A percentile compares a stretch with the other conserved stretches of the same genome.
Conservation (phyloP, 2,888 invertebrate species). For the Achlya flavicornis region DNA sequence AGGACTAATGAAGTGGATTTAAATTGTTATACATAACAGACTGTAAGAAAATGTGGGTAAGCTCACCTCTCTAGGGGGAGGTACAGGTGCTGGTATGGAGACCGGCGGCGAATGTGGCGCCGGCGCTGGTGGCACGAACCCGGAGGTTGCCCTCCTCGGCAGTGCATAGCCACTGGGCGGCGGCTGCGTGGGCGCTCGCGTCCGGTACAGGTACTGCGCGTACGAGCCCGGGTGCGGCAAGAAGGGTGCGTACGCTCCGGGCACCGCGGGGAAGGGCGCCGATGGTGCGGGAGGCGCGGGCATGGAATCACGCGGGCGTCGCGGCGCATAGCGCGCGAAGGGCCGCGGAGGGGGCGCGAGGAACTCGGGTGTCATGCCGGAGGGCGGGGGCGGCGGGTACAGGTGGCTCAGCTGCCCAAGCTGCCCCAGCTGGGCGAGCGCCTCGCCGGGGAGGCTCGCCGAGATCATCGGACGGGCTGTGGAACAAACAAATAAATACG, state of each 20-base stretch:
- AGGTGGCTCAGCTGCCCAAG: slow-evolving; percentile 84
- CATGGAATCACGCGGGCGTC: slow-evolving; percentile 50
- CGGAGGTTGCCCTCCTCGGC: slow-evolving; percentile 70
- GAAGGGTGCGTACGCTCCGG: slow-evolving; percentile 69
- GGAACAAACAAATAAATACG: slow-evolving; percentile 36
- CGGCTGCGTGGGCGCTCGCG: slow-evolving; percentile 68
- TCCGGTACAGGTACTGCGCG: slow-evolving; percentile 73
- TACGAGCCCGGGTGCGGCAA: slow-evolving; percentile 74
- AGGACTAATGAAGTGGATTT: too few species aligned
- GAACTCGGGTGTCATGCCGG: slow-evolving; percentile 84
- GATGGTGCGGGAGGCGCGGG: slow-evolving; percentile 67
- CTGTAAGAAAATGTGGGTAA: background rate
- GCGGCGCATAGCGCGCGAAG: slow-evolving; percentile 79
- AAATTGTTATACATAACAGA: too few species aligned
- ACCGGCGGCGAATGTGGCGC: slow-evolving; percentile 73
- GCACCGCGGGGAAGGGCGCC: slow-evolving; percentile 64
- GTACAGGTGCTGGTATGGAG: slow-evolving; percentile 62
- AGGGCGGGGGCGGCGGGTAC: slow-evolving; percentile 79
- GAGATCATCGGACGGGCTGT: slow-evolving; percentile 87
- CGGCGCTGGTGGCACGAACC: slow-evolving; percentile 74
- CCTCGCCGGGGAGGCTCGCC: slow-evolving; percentile 87
- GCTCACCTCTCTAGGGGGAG: slow-evolving; percentile 70
- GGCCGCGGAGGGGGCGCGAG: slow-evolving; percentile 87
- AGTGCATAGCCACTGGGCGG: slow-evolving; percentile 65
- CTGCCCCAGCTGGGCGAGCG: slow-evolving; percentile 83